Evolutionary conservation across 2,888 invertebrate species (phyloP), one percentile per base, ranked within the genome.

Genomic region (Drosophila austrosaltans): DNA sequence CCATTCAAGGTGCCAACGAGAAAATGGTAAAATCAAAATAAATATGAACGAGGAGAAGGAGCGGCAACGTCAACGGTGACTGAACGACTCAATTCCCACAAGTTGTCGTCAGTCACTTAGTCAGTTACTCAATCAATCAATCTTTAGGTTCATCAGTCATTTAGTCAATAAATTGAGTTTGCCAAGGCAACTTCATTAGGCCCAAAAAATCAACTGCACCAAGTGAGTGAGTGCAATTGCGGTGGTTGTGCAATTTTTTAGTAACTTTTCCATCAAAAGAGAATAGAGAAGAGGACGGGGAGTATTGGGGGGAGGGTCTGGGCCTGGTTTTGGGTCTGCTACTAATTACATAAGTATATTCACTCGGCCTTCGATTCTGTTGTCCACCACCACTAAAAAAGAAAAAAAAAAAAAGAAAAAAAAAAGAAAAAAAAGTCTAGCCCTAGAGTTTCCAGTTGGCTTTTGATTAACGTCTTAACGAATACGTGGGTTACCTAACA

Each of bases 381-480:
- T 73, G 72, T 68, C 68, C 78, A 69, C 28, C 20, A 10, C 57
- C 62, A 61, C 74, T 57, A 36, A 7, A 36, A 36, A 10, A 36
- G 2, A 36, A 36, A 36, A 25, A 16, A 48, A 48, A 4, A 22
- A 48, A 22, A 39, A 8, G 2, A n/a, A 40, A 40, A 40, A 40
- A 3, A 48, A 48, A 25, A 2, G 10, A 48, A 4, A 25, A 48
- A 48, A 48, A 48, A 48, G 48, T 48, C 64, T 62, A 68, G 76
- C 77, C 57, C 63, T 61, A 56, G 28, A 53, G 42, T 61, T 36
- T 63, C 76, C 73, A 76, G 79, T 79, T 79, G 88, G 69, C 76
- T 78, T 82, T 87, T 85, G 82, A 82, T 87, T 85, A 82, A 85
- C 88, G 86, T 85, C 88, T 82, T 82, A 80, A 82, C 87, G 86